Evolutionary conservation across 2,797 vertebrate species (phyloP).

Genomic region (Lerista edwardsae): DNA sequence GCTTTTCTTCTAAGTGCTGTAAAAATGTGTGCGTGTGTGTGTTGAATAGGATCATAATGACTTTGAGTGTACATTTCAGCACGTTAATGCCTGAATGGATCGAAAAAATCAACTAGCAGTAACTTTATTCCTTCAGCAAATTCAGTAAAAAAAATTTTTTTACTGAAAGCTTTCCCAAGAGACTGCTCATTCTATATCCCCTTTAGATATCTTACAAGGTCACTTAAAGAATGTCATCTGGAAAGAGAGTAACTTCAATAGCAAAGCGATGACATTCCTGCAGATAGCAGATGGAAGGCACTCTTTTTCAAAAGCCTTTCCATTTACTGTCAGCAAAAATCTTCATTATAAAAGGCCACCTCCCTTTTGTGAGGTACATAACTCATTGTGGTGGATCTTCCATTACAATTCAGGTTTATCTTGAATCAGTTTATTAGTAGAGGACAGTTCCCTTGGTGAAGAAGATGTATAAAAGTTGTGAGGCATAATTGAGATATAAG

Average conservation of each 20-base stretch:
- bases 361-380: constrained; percentile 43
- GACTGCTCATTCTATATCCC: constrained; percentile 45
- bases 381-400: constrained; percentile 40
- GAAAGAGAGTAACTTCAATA: constrained; percentile 51
- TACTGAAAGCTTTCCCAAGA: constrained; percentile 52
- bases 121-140: constrained; percentile 61
- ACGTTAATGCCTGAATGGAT: constrained; percentile 63
- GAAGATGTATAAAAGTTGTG: fast-evolving
- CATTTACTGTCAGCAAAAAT: constrained; percentile 66
- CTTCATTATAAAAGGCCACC: constrained; percentile 61
- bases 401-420: constrained; percentile 41
- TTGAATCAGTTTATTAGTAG: not conserved
- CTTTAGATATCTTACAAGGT: constrained; percentile 56
- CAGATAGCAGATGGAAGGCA: constrained; percentile 54
- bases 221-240: constrained; percentile 52
- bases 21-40: constrained; percentile 58
- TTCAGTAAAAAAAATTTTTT: constrained; percentile 38
- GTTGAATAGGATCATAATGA: constrained; percentile 63
- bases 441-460: constrained; percentile 10
- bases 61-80: constrained; percentile 67
- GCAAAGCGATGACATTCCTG: constrained; percentile 31
- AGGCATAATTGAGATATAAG: constrained; percentile 30
- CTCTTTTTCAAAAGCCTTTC: constrained; percentile 68
- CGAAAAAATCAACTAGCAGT: constrained; percentile 64
- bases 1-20: constrained; percentile 68